Percentiles rank a stretch among this genome's conserved stretches.
These are phyloP conservation scores for Myathropa florea DNA, from an alignment of 2,888 invertebrate genomes.

Conservation along the genomic window DNA sequence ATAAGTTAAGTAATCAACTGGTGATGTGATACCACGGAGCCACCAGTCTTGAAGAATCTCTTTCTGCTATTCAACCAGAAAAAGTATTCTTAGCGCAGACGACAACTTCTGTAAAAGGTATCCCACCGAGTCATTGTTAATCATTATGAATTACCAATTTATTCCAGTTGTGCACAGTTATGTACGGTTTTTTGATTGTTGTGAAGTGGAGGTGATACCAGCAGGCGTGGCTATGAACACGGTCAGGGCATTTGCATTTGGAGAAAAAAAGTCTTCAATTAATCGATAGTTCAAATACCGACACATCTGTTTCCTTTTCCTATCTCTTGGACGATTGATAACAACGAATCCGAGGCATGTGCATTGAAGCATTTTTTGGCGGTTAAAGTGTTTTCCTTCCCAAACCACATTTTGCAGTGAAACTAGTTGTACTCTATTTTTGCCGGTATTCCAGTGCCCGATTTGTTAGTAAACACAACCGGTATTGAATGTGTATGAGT, in stretches of 20 bases:
- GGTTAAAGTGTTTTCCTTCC: neutral
- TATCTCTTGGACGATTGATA: neutral
- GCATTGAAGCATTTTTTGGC: neutral
- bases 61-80: neutral
- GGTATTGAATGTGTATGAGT: neutral
- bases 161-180: neutral
- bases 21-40: neutral
- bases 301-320: neutral
- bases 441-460: neutral
- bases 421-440: neutral
- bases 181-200: neutral
- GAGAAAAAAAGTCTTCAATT: neutral
- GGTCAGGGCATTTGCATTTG: neutral
- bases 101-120: neutral
- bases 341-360: neutral
- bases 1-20: neutral
- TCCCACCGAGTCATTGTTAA: neutral
- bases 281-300: neutral
- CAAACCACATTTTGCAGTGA: no score
- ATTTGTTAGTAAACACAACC: neutral
- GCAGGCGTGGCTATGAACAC: neutral
- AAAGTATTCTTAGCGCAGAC: neutral
- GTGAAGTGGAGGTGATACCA: neutral
- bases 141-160: neutral
- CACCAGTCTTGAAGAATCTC: neutral